These are phyloP conservation scores for Capra hircus DNA, from an alignment of 2,113 vertebrate genomes.

Conservation along the genomic window DNA sequence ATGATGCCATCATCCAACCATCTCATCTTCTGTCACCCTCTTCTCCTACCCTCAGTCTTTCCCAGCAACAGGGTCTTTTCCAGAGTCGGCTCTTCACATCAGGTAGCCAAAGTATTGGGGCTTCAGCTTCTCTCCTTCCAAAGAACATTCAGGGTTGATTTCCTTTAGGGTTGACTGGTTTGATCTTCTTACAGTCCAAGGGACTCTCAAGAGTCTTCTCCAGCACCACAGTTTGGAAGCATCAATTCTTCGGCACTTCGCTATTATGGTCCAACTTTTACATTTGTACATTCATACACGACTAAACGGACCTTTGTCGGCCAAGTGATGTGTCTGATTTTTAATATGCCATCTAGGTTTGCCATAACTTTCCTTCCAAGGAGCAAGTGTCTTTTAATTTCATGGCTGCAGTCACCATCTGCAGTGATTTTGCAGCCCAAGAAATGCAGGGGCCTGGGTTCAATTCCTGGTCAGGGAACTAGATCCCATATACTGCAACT, in stretches of 20 bases:
- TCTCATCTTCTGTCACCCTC: background rate
- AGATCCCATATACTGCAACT: background rate
- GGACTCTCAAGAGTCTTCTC: background rate
- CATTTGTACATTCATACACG: background rate
- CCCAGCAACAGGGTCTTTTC: background rate
- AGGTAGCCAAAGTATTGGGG: background rate
- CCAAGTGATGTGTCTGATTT: background rate
- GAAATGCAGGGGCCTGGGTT: background rate
- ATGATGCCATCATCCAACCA: background rate
- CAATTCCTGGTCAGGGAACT: background rate
- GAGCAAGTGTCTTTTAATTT: background rate
- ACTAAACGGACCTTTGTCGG: accelerated
- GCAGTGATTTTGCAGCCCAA: background rate
- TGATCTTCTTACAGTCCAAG: background rate
- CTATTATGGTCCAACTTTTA: background rate
- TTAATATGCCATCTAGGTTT: background rate
- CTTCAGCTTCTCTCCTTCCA: background rate
- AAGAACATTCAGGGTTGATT: background rate
- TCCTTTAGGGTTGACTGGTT: background rate
- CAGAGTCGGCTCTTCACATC: background rate
- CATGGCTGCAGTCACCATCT: background rate
- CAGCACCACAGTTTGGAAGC: background rate
- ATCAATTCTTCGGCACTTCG: background rate
- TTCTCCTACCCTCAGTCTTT: background rate
- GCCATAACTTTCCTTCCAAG: background rate